Base-by-base conservation (phyloP, 2,888 invertebrate species). In the Zaprionus lineosus region DNA sequence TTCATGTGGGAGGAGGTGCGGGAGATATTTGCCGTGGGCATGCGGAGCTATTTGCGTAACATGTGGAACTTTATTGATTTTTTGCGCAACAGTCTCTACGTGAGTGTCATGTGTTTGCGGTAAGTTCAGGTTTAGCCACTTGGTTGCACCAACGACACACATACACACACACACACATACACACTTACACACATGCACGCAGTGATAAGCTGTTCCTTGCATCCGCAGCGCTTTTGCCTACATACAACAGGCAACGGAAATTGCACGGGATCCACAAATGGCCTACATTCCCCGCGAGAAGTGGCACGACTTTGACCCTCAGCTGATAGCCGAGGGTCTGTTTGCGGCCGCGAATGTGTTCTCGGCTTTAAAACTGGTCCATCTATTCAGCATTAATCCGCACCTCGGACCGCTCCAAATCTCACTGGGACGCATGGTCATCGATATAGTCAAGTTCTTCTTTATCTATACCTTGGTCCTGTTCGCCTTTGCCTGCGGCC, bases 21-120 rank as follows among this genome's bases (percentile, higher is more conserved):
- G 88, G 97, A 98, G 89, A 94, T 98, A 63, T 97, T 94, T 92
- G 93, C 93, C 14, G 94, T 95, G 86, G 98, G 98, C n/a, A 92
- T 97, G 40, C 92, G 93, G 28, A 94, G 94, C 0, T 98, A 98
- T 87, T 91, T 97, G 18, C 92, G 96, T 19, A 97, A 98, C 88
- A 93, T 98, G 93, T 98, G 98, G 98, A 98, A 98, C 90, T 96
- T 98, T 86, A 96, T 98, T 46, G 98, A 98, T 91, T 98, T 98
- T 88, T 94, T 95, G 3, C 93, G 97, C 33, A 98, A 98, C 90
- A 93, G 94, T 0, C 91, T 98, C 1, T 98, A 98, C 89, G 92
- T 95, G 31, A 91, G 93, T 2, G 95, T 95, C 5, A 92, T 92
- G 21, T 86, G 95, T 18, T 90, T 96, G 3, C 91, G 93, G 81